A percentile compares a stretch with the other conserved stretches of the same genome.
phyloP scores from a whole-genome alignment of 1,140 invertebrate species.

The Plodia interpunctella region DNA sequence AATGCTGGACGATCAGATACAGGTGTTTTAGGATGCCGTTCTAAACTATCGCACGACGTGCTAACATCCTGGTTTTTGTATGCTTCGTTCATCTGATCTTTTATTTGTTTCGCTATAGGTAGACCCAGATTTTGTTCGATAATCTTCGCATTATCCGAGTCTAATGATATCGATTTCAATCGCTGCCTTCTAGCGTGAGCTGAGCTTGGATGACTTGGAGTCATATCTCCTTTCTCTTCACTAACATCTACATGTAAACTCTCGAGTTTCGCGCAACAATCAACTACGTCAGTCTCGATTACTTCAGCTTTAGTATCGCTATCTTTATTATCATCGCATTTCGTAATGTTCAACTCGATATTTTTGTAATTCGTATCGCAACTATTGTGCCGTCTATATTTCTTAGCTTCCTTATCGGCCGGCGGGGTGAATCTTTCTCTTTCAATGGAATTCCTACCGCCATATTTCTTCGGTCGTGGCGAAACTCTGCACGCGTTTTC shows the following conservation, averaged over 20 bases:
- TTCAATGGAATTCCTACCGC: slow-evolving; percentile 63
- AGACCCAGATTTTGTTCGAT: slow-evolving; percentile 76
- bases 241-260: slow-evolving; percentile 43
- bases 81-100: slow-evolving; percentile 71
- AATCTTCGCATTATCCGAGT: slow-evolving; percentile 76
- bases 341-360: slow-evolving; percentile 53
- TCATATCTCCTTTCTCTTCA: slow-evolving; percentile 47
- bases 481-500: slow-evolving; percentile 42
- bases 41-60: slow-evolving; percentile 61
- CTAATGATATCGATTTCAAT: slow-evolving; percentile 76
- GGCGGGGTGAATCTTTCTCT: slow-evolving; percentile 62
- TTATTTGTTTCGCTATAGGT: slow-evolving; percentile 73
- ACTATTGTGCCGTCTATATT: slow-evolving; percentile 66
- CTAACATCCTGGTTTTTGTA: slow-evolving; percentile 67
- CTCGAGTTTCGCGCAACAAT: slow-evolving; percentile 64
- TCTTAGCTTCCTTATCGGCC: slow-evolving; percentile 59
- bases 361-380: slow-evolving; percentile 67
- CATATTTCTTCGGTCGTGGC: slow-evolving; percentile 51
- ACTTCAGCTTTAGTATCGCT: slow-evolving; percentile 33
- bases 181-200: slow-evolving; percentile 68
- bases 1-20: slow-evolving; percentile 50
- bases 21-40: slow-evolving; percentile 46
- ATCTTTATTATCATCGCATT: slow-evolving; percentile 49
- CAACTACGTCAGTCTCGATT: slow-evolving; percentile 56
- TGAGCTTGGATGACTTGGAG: slow-evolving; percentile 46